Conservation (phyloP, 2,797 vertebrate species). For the Dipus sagitta region DNA sequence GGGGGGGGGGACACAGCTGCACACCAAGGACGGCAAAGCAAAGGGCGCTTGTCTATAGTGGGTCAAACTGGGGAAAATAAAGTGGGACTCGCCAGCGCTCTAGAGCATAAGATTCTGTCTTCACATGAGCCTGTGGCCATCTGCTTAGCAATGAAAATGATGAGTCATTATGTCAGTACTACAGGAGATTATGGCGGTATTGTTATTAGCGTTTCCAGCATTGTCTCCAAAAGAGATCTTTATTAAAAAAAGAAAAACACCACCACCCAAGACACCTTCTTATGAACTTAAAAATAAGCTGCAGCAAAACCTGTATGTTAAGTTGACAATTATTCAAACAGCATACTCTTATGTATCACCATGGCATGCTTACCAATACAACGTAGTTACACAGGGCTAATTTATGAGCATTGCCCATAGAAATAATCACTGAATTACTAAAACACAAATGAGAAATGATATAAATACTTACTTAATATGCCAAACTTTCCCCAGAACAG, state of each 20-base stretch:
- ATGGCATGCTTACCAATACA: slow-evolving; percentile 10
- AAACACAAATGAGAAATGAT: slow-evolving; percentile 62
- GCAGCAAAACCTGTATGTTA: background rate
- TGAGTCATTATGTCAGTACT: background rate
- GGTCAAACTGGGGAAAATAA: slow-evolving; percentile 3
- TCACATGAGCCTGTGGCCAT: background rate
- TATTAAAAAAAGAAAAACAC: background rate
- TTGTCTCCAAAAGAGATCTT: slow-evolving; percentile 6
- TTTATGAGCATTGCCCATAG: background rate
- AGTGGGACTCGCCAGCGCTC: background rate
- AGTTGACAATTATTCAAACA: background rate
- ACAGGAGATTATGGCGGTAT: background rate
- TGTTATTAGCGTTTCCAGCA: background rate
- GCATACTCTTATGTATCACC: slow-evolving; percentile 12
- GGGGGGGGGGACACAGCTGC: background rate
- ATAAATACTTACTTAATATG: slow-evolving; percentile 87
- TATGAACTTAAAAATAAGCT: slow-evolving; percentile 32
- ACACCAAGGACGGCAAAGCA: background rate
- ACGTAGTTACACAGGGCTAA: background rate
- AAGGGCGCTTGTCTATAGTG: background rate
- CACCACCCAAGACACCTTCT: background rate
- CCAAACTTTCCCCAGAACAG: slow-evolving; percentile 85
- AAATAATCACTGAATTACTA: slow-evolving; percentile 45
- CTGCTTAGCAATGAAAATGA: background rate
- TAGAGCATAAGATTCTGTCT: background rate